Percentiles rank a stretch among this genome's conserved stretches.
These are phyloP conservation scores for Scaptodrosophila lebanonensis DNA, from an alignment of 1,140 invertebrate genomes.

Conservation along the genomic window DNA sequence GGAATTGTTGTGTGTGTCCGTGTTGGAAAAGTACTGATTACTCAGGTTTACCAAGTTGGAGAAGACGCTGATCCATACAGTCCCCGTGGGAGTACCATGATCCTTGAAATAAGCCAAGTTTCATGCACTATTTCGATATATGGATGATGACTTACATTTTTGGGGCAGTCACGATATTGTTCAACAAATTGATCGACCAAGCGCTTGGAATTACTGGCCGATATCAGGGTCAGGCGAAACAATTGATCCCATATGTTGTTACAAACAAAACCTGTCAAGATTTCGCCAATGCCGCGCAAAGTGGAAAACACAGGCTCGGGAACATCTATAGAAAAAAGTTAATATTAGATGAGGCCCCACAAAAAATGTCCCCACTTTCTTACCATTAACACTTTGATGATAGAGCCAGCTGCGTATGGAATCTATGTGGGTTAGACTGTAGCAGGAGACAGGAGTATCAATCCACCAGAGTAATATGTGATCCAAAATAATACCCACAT, in stretches of 20 bases:
- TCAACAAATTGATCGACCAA: slow-evolving; percentile 51
- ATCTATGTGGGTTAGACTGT: slow-evolving; percentile 83
- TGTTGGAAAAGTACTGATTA: slow-evolving; percentile 64
- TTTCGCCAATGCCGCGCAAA: slow-evolving; percentile 84
- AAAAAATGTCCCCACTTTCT: not conserved
- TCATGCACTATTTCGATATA: not conserved
- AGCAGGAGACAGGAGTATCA: slow-evolving; percentile 81
- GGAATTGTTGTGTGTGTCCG: slow-evolving; percentile 63
- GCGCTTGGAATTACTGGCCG: slow-evolving; percentile 40
- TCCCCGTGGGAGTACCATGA: slow-evolving; percentile 58
- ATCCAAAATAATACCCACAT: slow-evolving; percentile 85
- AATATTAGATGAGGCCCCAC: not conserved
- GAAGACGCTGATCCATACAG: slow-evolving; percentile 66
- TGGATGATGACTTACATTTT: slow-evolving; percentile 38
- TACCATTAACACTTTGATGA: slow-evolving; percentile 81
- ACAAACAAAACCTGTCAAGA: slow-evolving; percentile 85
- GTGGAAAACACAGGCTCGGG: slow-evolving; percentile 83
- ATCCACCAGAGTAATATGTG: slow-evolving; percentile 90
- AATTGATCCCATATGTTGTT: slow-evolving; percentile 86
- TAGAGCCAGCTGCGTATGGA: slow-evolving; percentile 83
- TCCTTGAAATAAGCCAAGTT: slow-evolving; percentile 20
- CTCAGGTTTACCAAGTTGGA: slow-evolving; percentile 64
- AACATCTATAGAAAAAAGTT: slow-evolving; percentile 78
- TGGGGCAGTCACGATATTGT: slow-evolving; percentile 53
- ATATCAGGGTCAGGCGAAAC: slow-evolving; percentile 78